phyloP scores from a whole-genome alignment of 2,888 invertebrate species.

The Calliopum simillimum region DNA sequence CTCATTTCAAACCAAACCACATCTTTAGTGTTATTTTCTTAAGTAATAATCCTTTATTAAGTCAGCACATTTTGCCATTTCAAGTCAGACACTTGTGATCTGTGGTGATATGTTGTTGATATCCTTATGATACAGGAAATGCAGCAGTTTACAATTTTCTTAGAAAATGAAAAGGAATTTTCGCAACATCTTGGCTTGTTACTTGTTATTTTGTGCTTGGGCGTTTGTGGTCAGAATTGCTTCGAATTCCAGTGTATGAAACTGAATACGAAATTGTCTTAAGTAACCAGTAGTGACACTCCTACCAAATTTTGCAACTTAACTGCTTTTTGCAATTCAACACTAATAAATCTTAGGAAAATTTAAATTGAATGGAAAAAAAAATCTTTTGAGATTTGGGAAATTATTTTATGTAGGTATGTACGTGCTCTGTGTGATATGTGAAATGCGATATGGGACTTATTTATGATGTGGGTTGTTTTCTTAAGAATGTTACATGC shows the following conservation, averaged over 20 bases:
- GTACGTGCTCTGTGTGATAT: not conserved
- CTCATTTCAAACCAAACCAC: conserved; percentile 26
- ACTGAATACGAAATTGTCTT: conserved; percentile 16
- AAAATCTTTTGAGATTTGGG: conserved; percentile 9
- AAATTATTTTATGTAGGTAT: conserved; percentile 4
- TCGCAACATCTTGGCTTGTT: conserved; percentile 1
- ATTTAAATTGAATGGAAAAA: not conserved
- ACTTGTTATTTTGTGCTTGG: not conserved
- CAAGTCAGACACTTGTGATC: not conserved
- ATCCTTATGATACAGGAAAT: conserved; percentile 15
- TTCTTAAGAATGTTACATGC: not conserved
- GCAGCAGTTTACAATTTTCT: conserved; percentile 22
- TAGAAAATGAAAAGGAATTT: conserved; percentile 17
- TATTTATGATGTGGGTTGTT: conserved; percentile 15
- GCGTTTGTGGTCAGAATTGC: conserved; percentile 21
- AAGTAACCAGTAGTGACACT: conserved; percentile 11
- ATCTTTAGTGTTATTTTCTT: not conserved
- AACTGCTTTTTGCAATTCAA: not conserved
- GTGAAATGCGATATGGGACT: conserved; percentile 28
- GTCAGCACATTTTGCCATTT: conserved; percentile 22
- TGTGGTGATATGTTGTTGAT: not conserved
- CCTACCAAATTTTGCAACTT: not conserved
- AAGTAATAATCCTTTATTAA: not conserved
- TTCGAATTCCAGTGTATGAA: not conserved
- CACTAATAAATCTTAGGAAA: conserved; percentile 29